Conservation (phyloP, 2,113 vertebrate genomes). For the Mormyrus lacerda region DNA sequence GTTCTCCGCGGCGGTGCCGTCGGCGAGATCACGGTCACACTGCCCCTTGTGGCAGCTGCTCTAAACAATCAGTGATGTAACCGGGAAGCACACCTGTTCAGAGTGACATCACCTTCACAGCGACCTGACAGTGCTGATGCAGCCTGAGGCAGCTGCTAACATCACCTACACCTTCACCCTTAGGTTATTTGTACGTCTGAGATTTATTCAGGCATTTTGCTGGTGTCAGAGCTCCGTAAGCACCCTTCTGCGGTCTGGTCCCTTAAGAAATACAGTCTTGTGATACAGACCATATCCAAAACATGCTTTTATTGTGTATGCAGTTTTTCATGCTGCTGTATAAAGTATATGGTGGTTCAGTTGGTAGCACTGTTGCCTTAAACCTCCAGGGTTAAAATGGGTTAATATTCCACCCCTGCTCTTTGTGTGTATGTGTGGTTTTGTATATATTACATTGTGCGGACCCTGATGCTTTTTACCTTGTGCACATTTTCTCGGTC, state of each 20-base stretch:
- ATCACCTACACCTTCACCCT: neutral
- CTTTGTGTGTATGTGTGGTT: neutral
- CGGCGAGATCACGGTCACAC: too few relatives aligned
- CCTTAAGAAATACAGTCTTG: neutral
- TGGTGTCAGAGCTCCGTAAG: neutral
- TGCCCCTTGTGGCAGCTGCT: neutral
- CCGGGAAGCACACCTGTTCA: neutral
- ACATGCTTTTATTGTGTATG: neutral
- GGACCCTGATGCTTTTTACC: neutral
- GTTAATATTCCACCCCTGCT: neutral
- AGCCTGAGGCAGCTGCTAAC: neutral
- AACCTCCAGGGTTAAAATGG: neutral
- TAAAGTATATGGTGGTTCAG: neutral
- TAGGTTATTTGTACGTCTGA: neutral
- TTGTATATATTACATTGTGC: neutral
- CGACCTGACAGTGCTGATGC: neutral
- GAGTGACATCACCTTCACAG: neutral
- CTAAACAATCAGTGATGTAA: neutral
- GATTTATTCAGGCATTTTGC: neutral
- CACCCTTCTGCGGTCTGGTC: neutral
- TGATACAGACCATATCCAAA: neutral
- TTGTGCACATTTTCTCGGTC: neutral
- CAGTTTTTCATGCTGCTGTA: neutral
- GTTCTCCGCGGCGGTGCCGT: too few relatives aligned
- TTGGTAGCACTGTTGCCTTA: neutral